Percentiles rank a stretch among this genome's conserved stretches.
These are phyloP conservation scores for Holothuria glaberrima DNA, from an alignment of 35 echinoderm and acorn worm genomes.

Conservation along the genomic window DNA sequence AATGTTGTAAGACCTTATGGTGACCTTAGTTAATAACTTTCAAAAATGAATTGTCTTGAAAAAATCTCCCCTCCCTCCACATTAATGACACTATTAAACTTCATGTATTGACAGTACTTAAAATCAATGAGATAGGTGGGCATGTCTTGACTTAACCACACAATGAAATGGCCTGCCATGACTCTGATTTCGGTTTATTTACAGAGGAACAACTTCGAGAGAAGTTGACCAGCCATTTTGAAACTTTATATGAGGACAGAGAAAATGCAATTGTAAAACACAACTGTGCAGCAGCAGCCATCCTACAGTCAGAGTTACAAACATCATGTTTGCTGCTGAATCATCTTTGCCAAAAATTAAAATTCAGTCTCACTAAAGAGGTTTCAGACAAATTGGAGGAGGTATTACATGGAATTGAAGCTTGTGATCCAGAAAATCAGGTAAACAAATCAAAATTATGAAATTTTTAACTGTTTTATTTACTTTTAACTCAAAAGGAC, in stretches of 20 bases:
- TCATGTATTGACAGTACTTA: neutral
- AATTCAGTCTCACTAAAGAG: constrained; percentile 8
- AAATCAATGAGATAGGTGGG: neutral
- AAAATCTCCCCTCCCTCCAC: too few relatives aligned
- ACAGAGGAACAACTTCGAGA: constrained; percentile 34
- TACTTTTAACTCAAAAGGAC: too few relatives aligned
- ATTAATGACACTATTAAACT: too few relatives aligned
- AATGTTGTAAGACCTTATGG: too few relatives aligned
- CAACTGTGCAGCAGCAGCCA: constrained; percentile 44
- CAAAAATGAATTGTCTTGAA: too few relatives aligned
- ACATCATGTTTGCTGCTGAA: constrained; percentile 42
- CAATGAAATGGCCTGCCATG: neutral
- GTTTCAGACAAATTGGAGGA: constrained; percentile 24
- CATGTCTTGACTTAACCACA: neutral
- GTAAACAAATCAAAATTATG: too few relatives aligned
- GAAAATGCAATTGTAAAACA: constrained; percentile 1
- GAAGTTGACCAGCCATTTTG: constrained; percentile 29
- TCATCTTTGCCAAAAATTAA: constrained; percentile 31
- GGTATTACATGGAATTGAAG: constrained; percentile 4
- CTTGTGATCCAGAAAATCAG: too few relatives aligned
- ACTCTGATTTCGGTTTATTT: neutral
- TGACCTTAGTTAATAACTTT: too few relatives aligned
- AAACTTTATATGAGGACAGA: constrained; percentile 42
- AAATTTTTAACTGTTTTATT: too few relatives aligned
- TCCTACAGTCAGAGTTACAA: constrained; percentile 32